These are phyloP conservation scores for Papilio glaucus DNA, from an alignment of 1,140 invertebrate species.

Conservation along the genomic window DNA sequence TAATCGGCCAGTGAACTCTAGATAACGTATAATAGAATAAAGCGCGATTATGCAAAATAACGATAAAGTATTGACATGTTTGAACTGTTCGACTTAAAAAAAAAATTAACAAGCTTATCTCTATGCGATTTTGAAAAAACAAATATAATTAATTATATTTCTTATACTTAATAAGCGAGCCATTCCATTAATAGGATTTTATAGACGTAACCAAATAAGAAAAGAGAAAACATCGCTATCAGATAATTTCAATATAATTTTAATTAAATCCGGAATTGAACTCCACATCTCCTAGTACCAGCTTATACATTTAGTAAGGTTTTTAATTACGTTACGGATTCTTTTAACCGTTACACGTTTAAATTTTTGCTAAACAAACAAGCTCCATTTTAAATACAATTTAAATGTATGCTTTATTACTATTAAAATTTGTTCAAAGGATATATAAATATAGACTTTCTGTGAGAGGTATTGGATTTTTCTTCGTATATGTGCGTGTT, in stretches of 20 bases:
- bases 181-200: no score
- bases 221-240: no score
- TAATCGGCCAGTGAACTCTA: constrained; percentile 27
- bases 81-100: not conserved
- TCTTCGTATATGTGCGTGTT: not conserved
- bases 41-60: constrained; percentile 2
- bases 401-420: not conserved
- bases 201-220: no score
- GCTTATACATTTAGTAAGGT: no score
- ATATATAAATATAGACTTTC: not conserved
- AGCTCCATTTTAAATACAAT: not conserved
- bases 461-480: not conserved
- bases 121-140: not conserved
- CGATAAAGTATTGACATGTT: not conserved
- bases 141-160: no score
- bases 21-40: constrained; percentile 14
- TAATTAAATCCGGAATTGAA: no score
- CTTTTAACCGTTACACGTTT: no score
- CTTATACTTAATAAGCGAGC: no score
- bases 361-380: no score
- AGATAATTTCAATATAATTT: no score
- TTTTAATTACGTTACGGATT: no score
- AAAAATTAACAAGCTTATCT: not conserved
- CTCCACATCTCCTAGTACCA: no score
- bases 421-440: not conserved